A percentile compares a stretch with the other conserved stretches of the same genome.
Evolutionary conservation across 2,888 invertebrate species (phyloP).

Genomic region (Apodemia arnacis): DNA sequence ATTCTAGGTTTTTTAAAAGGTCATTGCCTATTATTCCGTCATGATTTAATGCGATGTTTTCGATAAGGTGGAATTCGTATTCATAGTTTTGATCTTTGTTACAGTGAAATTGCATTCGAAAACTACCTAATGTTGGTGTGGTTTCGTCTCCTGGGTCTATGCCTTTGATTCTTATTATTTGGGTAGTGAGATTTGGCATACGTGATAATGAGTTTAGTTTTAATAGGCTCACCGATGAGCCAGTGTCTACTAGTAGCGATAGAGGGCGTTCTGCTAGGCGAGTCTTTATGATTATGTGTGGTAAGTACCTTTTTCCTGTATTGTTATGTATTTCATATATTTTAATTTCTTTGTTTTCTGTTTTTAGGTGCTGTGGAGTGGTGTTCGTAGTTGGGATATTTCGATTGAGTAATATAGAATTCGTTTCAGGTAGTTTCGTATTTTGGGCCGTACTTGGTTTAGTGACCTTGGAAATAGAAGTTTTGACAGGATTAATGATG

Average conservation of each 20-base stretch:
- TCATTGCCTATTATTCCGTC: constrained; percentile 42
- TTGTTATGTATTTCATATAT: constrained; percentile 2
- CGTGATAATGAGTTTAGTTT: neutral
- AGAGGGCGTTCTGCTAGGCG: neutral
- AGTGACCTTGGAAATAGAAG: neutral
- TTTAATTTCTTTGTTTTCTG: neutral
- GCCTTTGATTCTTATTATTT: constrained; percentile 19
- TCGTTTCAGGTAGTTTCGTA: neutral
- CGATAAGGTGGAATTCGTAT: constrained; percentile 13
- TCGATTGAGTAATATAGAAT: neutral
- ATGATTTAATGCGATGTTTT: neutral
- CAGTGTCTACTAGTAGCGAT: constrained; percentile 13
- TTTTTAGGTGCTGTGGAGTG: neutral
- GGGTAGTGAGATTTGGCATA: neutral
- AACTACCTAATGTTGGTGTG: constrained; percentile 33
- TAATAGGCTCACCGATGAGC: neutral
- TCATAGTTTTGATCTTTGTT: neutral
- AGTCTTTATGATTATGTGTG: constrained; percentile 4
- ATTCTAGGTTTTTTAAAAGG: constrained; percentile 14
- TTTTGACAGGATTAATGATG: neutral
- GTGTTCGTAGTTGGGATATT: neutral
- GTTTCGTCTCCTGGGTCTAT: constrained; percentile 29
- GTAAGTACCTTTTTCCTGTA: neutral
- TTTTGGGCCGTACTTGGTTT: too few species aligned
- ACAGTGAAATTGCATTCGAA: neutral